These are phyloP conservation scores for Zaprionus ornatus DNA, from an alignment of 1,140 invertebrate species.

Conservation along the genomic window DNA sequence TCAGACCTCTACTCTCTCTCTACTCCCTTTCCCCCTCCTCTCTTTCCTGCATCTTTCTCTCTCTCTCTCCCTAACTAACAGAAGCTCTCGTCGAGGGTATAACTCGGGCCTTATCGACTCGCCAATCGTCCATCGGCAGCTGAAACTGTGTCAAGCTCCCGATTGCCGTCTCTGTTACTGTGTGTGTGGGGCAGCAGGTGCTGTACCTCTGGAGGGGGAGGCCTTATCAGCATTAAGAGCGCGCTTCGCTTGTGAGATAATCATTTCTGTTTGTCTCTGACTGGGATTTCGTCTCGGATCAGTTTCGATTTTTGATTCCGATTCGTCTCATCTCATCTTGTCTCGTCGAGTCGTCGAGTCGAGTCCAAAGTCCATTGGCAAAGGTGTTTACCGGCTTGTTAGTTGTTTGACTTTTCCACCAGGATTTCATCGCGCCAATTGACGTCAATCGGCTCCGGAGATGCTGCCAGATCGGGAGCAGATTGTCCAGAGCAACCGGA, in stretches of 20 bases:
- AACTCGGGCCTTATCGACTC: slow-evolving; percentile 16
- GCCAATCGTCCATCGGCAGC: slow-evolving; percentile 14
- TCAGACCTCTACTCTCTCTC: neutral
- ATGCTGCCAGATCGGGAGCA: slow-evolving; percentile 11
- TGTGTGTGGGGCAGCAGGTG: slow-evolving; percentile 13
- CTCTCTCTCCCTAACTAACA: neutral
- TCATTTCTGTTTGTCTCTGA: neutral
- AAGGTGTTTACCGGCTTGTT: slow-evolving; percentile 45
- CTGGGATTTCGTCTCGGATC: neutral
- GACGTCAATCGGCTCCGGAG: slow-evolving; percentile 42
- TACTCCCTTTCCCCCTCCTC: neutral
- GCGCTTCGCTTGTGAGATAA: slow-evolving; percentile 4
- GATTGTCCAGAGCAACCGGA: slow-evolving; percentile 28
- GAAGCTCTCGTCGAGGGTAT: neutral
- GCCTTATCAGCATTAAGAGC: slow-evolving; percentile 24
- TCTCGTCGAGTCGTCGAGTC: neutral
- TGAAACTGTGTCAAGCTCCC: slow-evolving; percentile 46
- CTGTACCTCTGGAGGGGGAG: slow-evolving; percentile 4
- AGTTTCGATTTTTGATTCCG: slow-evolving; percentile 6
- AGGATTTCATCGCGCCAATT: slow-evolving; percentile 43
- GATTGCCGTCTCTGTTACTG: neutral
- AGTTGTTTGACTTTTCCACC: slow-evolving; percentile 45
- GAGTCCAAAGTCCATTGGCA: slow-evolving; percentile 35
- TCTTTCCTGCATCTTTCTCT: neutral
- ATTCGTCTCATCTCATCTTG: neutral